phyloP scores from a whole-genome alignment of 2,888 invertebrate species.

The Celastrina argiolus region DNA sequence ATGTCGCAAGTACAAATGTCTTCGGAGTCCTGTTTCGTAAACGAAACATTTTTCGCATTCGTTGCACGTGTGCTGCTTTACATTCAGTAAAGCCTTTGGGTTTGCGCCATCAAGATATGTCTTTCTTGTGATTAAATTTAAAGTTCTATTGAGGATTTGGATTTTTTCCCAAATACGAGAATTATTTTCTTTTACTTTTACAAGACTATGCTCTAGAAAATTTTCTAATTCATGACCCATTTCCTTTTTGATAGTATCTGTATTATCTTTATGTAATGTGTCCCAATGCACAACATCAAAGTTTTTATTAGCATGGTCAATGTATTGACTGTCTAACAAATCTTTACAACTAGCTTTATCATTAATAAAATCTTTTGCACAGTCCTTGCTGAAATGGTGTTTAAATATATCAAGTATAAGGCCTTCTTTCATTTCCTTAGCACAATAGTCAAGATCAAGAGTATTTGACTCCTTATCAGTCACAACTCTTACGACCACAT shows the following conservation, averaged over 20 bases:
- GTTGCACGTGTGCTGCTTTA: constrained; percentile 59
- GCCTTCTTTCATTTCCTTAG: constrained; percentile 41
- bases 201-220: constrained; percentile 63
- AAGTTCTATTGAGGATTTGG: constrained; percentile 62
- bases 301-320: neutral
- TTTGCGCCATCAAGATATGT: constrained; percentile 53
- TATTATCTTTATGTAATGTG: neutral
- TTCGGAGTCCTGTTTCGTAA: constrained; percentile 65
- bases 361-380: neutral
- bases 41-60: constrained; percentile 70
- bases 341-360: neutral
- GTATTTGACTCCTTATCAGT: constrained; percentile 47
- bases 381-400: neutral
- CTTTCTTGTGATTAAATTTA: constrained; percentile 67
- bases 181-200: constrained; percentile 70
- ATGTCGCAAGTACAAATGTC: constrained; percentile 61
- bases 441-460: constrained; percentile 59
- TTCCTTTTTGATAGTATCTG: neutral
- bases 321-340: neutral
- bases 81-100: constrained; percentile 54
- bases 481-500: constrained; percentile 62
- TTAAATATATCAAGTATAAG: neutral
- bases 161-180: constrained; percentile 72
- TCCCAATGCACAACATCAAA: neutral
- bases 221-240: constrained; percentile 32